Conservation (phyloP, 2,888 invertebrate species). For the Eurois occulta region DNA sequence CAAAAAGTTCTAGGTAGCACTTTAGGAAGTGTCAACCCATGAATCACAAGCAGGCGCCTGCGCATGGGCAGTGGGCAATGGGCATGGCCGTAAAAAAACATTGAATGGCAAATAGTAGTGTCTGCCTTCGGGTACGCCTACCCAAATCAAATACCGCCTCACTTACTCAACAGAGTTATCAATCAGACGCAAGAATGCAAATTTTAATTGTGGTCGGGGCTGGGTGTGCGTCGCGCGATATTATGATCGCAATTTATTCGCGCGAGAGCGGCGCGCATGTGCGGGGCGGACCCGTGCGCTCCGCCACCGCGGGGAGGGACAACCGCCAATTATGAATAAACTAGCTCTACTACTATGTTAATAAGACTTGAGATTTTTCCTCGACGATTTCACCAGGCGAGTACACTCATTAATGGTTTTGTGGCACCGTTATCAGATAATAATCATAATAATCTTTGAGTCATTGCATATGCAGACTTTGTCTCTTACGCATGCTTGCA, state of each 20-base stretch:
- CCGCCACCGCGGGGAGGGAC: slow-evolving; percentile 78
- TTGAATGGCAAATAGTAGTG: slow-evolving; percentile 53
- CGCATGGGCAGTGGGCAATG: slow-evolving; percentile 32
- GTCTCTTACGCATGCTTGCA: slow-evolving; percentile 40
- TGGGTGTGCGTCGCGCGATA: slow-evolving; percentile 80
- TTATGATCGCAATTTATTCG: slow-evolving; percentile 86
- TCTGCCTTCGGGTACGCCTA: slow-evolving; percentile 68
- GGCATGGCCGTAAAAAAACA: slow-evolving; percentile 39
- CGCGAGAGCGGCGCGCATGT: slow-evolving; percentile 72
- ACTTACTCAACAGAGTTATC: slow-evolving; percentile 86
- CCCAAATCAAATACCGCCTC: slow-evolving; percentile 80
- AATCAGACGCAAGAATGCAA: slow-evolving; percentile 88
- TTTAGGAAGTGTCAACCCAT: slow-evolving; percentile 21
- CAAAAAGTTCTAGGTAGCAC: background rate
- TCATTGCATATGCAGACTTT: slow-evolving; percentile 65
- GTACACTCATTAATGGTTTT: slow-evolving; percentile 87
- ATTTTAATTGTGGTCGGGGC: slow-evolving; percentile 86
- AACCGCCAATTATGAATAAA: slow-evolving; percentile 89
- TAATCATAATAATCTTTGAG: slow-evolving; percentile 72
- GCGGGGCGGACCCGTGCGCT: slow-evolving; percentile 78
- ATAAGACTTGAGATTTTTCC: slow-evolving; percentile 88
- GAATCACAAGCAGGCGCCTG: slow-evolving; percentile 29
- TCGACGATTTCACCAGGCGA: slow-evolving; percentile 85
- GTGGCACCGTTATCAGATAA: slow-evolving; percentile 84
- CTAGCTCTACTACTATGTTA: slow-evolving; percentile 89